Evolutionary conservation across 2,113 vertebrate species (phyloP).

Genomic region (Podarcis raffonei): DNA sequence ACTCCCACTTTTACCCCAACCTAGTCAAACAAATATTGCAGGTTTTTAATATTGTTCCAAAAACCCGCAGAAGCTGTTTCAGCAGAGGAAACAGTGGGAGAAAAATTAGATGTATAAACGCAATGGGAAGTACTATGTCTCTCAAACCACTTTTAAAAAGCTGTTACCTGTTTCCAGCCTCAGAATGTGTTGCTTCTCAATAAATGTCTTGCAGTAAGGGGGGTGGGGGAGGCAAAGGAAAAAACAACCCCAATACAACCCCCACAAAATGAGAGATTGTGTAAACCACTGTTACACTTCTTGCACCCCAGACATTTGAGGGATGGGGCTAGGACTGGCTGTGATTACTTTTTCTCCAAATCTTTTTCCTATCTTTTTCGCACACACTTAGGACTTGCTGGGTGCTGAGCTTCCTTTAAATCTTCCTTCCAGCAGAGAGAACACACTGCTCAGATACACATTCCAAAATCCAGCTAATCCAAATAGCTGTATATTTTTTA

Average conservation of each 20-base stretch:
- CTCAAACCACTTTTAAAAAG: background rate
- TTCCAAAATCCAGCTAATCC: background rate
- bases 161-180: background rate
- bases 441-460: background rate
- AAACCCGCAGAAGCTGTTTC: background rate
- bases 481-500: background rate
- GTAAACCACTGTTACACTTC: background rate
- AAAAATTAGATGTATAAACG: background rate
- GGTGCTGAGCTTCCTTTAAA: background rate
- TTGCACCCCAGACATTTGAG: background rate
- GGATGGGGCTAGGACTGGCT: background rate
- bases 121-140: background rate
- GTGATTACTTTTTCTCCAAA: background rate
- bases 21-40: background rate
- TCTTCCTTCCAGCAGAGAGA: background rate
- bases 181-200: background rate
- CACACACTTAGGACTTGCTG: background rate
- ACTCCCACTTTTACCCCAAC: background rate
- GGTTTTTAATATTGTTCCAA: background rate
- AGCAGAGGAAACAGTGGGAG: background rate
- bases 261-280: background rate
- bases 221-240: no score
- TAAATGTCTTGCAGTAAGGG: no score
- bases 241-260: no score
- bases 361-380: background rate